Base-by-base conservation (phyloP, 2,797 vertebrate species). In the Miichthys miiuy region DNA sequence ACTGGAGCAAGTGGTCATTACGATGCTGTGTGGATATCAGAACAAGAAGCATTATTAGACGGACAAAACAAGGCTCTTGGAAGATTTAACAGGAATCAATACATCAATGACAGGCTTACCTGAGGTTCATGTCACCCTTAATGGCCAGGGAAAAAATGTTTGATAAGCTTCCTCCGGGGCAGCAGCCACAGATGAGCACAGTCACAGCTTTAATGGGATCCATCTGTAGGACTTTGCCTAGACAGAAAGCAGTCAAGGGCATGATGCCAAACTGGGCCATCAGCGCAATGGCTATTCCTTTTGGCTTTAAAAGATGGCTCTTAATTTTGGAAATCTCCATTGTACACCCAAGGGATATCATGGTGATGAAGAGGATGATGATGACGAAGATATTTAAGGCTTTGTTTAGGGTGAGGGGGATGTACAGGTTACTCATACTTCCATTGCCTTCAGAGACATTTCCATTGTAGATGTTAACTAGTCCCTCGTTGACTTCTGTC, bases 41-140 rank as follows among this genome's bases (percentile, higher is more conserved):
- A 66, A 62, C 67, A 41, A 76, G 17, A 9, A 69, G 18, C 47
- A 61, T 47, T 3, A 57, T 68, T 55, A 69, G 20, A 54, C 50
- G 16, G 12, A 41, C n/a, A 3, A 72, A 65, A 60, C 14, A 30
- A 42, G 8, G 13, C 2, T n/a, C 7, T 69, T 18, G 8, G 23
- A 47, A 41, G 3, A 18, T 34, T 52, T 44, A 13, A 14, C 65
- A 60, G 27, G 52, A 61, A 70, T 70, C 6, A 52, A 23, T 23
- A 51, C 18, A 61, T 66, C 27, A 51, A 10, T 52, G 12, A 54
- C 42, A 51, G n/a, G 16, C 68, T 89, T 94, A 97, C 96, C 96
- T 97, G 85, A 98, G 96, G 77, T 97, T 98, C 96, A 96, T 95
- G 91, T 98, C 96, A 5, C 96, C 96, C 55, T 95, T 93, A 4